Conservation (phyloP, 2,113 vertebrate species). For the Scartelaos histophorus region DNA sequence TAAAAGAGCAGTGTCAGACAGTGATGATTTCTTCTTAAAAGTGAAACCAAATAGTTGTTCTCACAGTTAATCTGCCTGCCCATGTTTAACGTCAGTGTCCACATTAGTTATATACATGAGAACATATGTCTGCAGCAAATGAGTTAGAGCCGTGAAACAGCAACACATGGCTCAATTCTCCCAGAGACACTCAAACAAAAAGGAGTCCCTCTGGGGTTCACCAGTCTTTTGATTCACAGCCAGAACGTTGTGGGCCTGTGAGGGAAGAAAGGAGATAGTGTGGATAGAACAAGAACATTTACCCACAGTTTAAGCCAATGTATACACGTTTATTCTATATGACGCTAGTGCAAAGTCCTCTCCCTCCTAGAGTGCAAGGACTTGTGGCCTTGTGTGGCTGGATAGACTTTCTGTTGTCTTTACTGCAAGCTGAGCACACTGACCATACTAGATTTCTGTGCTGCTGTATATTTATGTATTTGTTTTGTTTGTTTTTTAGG, state of each 20-base stretch:
- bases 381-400: not conserved
- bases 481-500: constrained; percentile 66
- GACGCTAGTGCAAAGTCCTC: too few relatives aligned
- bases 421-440: not conserved
- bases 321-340: not conserved
- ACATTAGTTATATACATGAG: constrained; percentile 51
- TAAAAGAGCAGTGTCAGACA: constrained; percentile 30
- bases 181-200: constrained; percentile 45
- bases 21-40: constrained; percentile 30
- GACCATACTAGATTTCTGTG: not conserved
- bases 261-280: not conserved
- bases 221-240: constrained; percentile 48
- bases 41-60: constrained; percentile 38
- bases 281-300: not conserved
- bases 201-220: constrained; percentile 36
- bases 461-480: not conserved
- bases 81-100: constrained; percentile 42
- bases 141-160: constrained; percentile 44
- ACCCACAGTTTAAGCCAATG: not conserved
- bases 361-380: not conserved
- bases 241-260: constrained; percentile 27
- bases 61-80: constrained; percentile 48
- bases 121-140: constrained; percentile 33
- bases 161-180: constrained; percentile 44
- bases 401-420: not conserved